Base-by-base conservation (phyloP, 2,888 invertebrate genomes). In the Andrena camellia region DNA sequence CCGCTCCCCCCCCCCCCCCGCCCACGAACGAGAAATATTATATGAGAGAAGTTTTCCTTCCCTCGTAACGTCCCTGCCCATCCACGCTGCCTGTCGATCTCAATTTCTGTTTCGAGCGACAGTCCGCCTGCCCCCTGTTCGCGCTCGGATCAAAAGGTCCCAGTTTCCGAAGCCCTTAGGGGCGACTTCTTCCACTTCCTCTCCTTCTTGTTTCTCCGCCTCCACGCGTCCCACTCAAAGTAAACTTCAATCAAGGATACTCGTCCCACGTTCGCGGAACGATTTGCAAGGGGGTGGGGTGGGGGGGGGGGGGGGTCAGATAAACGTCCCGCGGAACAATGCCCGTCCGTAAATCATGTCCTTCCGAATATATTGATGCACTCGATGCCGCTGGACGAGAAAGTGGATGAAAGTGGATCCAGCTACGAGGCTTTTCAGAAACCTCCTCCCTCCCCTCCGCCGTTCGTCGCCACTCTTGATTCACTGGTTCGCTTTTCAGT, bases 391-490 rank as follows among this genome's bases (percentile, higher is more conserved):
- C 64, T 72, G 69, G 84, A 87, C 62, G 82, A 87, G 78, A 84
- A 87, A 85, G 81, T 81, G 87, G 81, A 87, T 79, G 85, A 83
- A 87, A 87, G 85, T 87, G 85, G 83, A 87, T 87, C 84, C 75
- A 77, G 23, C 85, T 74, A 52, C 75, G 69, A 80, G 57, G 85
- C 85, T 80, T 85, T 81, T 78, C 85, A 81, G 78, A 81, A 66
- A 74, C 35, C 29, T 59, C 52, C 70, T 29, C 80, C 29, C 35
- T 10, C 29, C 35, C 52, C 63, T 1, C 13, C 13, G 26, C 13
- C 4, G 10, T 26, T 57, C 35, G 54, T n/a, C 20, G 42, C 63
- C 68, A 35, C 64, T 59, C 76, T 54, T 52, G 68, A 81, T 79
- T 64, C 74, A 73, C 74, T 23, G 68, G 68, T 66, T 31, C 73